phyloP scores from a whole-genome alignment of 2,888 invertebrate genomes.

The Capitulum mitella region DNA sequence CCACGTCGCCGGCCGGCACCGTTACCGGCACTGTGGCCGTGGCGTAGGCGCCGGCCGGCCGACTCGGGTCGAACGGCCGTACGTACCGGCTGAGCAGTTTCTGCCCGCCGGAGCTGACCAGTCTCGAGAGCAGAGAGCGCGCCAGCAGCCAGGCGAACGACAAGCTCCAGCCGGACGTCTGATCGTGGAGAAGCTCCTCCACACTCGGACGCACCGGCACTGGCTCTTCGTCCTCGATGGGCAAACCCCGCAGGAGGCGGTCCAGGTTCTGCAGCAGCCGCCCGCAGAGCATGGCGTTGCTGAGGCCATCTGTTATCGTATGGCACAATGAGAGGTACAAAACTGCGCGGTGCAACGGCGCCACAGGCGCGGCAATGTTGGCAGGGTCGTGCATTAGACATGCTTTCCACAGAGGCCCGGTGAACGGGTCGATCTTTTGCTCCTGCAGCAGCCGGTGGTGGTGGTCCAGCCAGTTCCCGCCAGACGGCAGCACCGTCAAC shows the following conservation, averaged over 20 bases:
- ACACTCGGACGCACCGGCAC: background rate
- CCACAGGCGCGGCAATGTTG: background rate
- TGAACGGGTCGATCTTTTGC: background rate
- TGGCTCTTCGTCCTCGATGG: background rate
- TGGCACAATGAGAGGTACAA: background rate
- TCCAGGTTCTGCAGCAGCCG: background rate
- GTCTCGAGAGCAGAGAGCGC: background rate
- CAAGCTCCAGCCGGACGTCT: background rate
- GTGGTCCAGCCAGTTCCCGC: background rate
- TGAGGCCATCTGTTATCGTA: conserved; percentile 5
- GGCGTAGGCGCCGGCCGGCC: background rate
- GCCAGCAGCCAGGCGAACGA: background rate
- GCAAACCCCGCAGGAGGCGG: background rate
- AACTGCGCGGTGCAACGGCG: background rate
- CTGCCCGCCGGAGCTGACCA: background rate
- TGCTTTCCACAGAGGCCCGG: background rate
- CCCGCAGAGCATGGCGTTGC: background rate
- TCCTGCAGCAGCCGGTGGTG: background rate
- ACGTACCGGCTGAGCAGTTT: background rate
- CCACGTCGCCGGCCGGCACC: background rate
- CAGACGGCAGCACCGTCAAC: background rate
- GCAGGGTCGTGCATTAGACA: background rate
- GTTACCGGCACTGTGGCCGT: background rate
- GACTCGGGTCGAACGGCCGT: background rate
- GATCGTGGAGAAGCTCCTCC: background rate